phyloP scores from a whole-genome alignment of 2,888 invertebrate species.

The Spodoptera littoralis region DNA sequence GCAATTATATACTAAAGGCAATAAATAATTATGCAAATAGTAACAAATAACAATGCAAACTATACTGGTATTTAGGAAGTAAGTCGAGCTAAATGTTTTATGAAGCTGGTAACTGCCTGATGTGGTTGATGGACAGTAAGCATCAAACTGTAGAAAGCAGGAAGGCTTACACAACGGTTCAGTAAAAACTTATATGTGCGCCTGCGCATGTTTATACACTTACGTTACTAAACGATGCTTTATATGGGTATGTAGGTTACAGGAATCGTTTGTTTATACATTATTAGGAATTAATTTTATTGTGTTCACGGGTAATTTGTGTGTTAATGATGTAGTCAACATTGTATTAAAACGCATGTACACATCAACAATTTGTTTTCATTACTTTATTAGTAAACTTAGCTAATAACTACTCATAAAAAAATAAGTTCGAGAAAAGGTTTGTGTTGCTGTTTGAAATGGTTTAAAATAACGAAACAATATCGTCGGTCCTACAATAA shows the following conservation, averaged over 20 bases:
- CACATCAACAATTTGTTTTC: too few species aligned
- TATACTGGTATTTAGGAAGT: constrained; percentile 36
- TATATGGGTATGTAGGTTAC: constrained; percentile 48
- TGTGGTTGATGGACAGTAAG: constrained; percentile 49
- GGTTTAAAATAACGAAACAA: too few species aligned
- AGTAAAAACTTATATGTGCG: constrained; percentile 55
- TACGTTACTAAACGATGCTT: constrained; percentile 19
- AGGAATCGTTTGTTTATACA: not conserved
- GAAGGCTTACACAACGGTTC: constrained; percentile 61
- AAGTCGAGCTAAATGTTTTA: constrained; percentile 36
- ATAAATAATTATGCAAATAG: too few species aligned
- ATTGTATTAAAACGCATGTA: too few species aligned
- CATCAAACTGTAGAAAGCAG: constrained; percentile 62
- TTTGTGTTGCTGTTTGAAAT: too few species aligned
- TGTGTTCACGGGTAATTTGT: too few species aligned
- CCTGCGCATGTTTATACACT: constrained; percentile 15
- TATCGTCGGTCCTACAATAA: too few species aligned
- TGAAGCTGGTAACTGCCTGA: constrained; percentile 43
- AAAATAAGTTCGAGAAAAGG: too few species aligned
- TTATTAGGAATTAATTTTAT: not conserved
- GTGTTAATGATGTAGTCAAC: too few species aligned
- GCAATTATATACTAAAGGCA: too few species aligned
- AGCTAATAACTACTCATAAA: too few species aligned
- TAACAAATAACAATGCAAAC: constrained; percentile 3
- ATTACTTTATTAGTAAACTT: too few species aligned